phyloP scores from a whole-genome alignment of 2,888 invertebrate species.

The Chironomus riparius region DNA sequence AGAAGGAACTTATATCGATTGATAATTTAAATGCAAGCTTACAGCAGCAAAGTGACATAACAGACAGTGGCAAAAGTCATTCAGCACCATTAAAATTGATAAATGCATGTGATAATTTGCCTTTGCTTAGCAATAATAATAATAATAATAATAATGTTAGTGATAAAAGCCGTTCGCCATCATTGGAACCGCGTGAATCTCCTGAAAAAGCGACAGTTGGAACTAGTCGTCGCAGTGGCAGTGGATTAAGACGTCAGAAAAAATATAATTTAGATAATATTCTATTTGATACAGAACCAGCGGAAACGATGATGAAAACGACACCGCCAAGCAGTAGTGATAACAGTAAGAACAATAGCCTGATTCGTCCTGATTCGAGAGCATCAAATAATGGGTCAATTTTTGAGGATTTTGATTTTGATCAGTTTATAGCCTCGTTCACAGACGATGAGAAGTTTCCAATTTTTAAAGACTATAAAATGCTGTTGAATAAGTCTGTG shows the following conservation, averaged over 20 bases:
- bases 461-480: slow-evolving; percentile 43
- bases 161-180: slow-evolving; percentile 22
- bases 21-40: slow-evolving; percentile 43
- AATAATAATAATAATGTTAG: background rate
- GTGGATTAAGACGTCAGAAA: slow-evolving; percentile 38
- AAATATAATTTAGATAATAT: slow-evolving; percentile 42
- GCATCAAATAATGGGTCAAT: slow-evolving; percentile 45
- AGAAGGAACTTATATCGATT: slow-evolving; percentile 44
- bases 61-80: slow-evolving; percentile 33
- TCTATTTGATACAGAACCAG: slow-evolving; percentile 41
- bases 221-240: slow-evolving; percentile 31
- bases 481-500: slow-evolving; percentile 39
- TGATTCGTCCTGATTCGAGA: slow-evolving; percentile 5
- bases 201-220: background rate
- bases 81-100: slow-evolving; percentile 47
- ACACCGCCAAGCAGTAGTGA: slow-evolving; percentile 31
- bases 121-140: slow-evolving; percentile 40
- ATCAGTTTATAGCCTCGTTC: slow-evolving; percentile 59
- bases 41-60: slow-evolving; percentile 30
- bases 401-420: slow-evolving; percentile 53
- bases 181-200: slow-evolving; percentile 12
- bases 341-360: slow-evolving; percentile 35
- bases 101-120: slow-evolving; percentile 61
- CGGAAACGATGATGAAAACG: slow-evolving; percentile 28
- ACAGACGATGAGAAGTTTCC: slow-evolving; percentile 49